Conservation (phyloP, 2,797 vertebrate genomes). For the Tamandua tetradactyla region DNA sequence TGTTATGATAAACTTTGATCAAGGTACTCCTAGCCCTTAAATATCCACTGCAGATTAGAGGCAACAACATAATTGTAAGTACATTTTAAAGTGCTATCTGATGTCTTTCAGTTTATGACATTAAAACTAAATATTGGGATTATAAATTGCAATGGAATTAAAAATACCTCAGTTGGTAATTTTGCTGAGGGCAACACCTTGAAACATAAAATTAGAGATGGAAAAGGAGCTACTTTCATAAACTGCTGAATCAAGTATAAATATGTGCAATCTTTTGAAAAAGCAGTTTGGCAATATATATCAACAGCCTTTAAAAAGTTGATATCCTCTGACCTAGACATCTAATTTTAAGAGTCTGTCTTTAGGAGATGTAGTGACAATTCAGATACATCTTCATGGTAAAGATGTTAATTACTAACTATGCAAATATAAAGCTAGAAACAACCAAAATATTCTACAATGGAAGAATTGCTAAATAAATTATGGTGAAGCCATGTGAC, state of each 20-base stretch:
- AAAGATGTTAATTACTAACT: background rate
- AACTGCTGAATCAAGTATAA: background rate
- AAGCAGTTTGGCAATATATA: no score
- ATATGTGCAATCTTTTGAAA: background rate
- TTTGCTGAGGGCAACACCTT: background rate
- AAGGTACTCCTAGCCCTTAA: background rate
- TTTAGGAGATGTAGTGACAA: background rate
- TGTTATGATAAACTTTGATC: background rate
- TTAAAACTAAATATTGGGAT: conserved; percentile 8
- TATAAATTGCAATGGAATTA: conserved; percentile 40
- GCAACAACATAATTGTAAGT: background rate
- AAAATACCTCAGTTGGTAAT: background rate
- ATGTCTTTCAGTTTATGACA: background rate
- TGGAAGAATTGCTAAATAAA: no score
- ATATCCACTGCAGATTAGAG: background rate
- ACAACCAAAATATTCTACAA: no score
- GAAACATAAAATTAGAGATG: background rate
- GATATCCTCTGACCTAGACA: background rate
- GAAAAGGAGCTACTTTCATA: background rate
- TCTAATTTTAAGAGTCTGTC: background rate
- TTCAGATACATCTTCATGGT: background rate
- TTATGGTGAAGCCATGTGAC: no score
- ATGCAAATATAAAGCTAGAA: no score
- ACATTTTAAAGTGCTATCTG: background rate
- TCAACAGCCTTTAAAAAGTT: background rate